Percentiles rank a stretch among this genome's conserved stretches.
Conservation (phyloP, 2,888 invertebrate genomes). For the Eristalis arbustorum region DNA sequence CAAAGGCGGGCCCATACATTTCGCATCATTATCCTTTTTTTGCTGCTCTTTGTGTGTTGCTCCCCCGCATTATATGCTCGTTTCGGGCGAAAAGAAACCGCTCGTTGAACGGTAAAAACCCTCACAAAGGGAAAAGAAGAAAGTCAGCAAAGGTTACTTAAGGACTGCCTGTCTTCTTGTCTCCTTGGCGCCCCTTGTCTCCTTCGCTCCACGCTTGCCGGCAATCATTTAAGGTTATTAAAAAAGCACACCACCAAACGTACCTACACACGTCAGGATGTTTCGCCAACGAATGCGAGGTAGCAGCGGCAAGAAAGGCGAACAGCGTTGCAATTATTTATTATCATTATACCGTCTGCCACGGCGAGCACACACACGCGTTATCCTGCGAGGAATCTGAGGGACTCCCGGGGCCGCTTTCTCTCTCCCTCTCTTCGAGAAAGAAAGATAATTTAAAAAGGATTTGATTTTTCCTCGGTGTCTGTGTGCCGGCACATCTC, state of each 20-base stretch:
- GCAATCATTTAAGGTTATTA: slow-evolving; percentile 60
- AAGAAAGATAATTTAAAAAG: slow-evolving; percentile 53
- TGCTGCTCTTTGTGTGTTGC: background rate
- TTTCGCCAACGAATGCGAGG: background rate
- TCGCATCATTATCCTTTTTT: slow-evolving; percentile 62
- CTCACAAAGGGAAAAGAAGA: slow-evolving; percentile 22
- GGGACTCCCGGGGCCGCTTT: background rate
- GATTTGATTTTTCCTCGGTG: slow-evolving; percentile 42
- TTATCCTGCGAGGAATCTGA: slow-evolving; percentile 48
- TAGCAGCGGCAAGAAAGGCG: slow-evolving; percentile 16
- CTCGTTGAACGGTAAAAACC: background rate
- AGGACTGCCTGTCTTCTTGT: slow-evolving; percentile 16
- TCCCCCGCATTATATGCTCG: slow-evolving; percentile 21
- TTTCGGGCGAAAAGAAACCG: slow-evolving; percentile 1
- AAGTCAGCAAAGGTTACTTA: slow-evolving; percentile 58
- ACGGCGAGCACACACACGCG: slow-evolving; percentile 10
- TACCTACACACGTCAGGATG: background rate
- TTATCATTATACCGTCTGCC: slow-evolving; percentile 48
- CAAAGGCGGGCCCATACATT: slow-evolving; percentile 50
- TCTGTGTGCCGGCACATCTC: background rate
- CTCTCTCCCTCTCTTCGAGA: background rate
- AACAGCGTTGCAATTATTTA: slow-evolving; percentile 63
- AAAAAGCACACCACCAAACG: slow-evolving; percentile 21
- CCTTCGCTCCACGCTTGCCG: background rate
- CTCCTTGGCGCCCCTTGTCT: background rate